Percentiles rank a stretch among this genome's conserved stretches.
phyloP scores from a whole-genome alignment of 2,113 vertebrate species.

The Dunckerocampus dactyliophorus region DNA sequence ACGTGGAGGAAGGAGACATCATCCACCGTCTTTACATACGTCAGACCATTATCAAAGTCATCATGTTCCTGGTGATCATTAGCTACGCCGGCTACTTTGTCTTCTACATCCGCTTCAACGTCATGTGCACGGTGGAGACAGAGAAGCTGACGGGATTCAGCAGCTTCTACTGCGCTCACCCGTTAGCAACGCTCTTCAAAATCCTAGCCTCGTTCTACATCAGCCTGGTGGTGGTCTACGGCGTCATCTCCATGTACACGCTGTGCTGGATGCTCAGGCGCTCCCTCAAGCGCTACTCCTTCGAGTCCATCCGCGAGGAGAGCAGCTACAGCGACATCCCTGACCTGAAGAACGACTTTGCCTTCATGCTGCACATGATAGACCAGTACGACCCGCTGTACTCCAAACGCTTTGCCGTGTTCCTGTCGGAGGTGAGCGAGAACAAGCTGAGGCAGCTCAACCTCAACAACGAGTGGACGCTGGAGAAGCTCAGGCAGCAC shows the following conservation, averaged over 20 bases:
- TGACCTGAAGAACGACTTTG: slow-evolving; percentile 97
- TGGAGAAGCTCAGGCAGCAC: slow-evolving; percentile 93
- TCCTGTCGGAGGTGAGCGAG: slow-evolving; percentile 95
- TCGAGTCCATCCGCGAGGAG: slow-evolving; percentile 95
- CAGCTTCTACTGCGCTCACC: slow-evolving; percentile 93
- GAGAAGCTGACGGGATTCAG: slow-evolving; percentile 93
- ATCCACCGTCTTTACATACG: slow-evolving; percentile 96
- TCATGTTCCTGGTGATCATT: slow-evolving; percentile 95
- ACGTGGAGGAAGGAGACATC: slow-evolving; percentile 95
- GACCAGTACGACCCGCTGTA: slow-evolving; percentile 98
- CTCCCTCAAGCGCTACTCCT: slow-evolving; percentile 95
- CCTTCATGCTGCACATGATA: slow-evolving; percentile 97
- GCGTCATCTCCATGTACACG: slow-evolving; percentile 94
- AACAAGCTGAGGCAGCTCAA: slow-evolving; percentile 97
- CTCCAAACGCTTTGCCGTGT: slow-evolving; percentile 95
- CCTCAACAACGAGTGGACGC: slow-evolving; percentile 97
- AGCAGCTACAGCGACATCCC: slow-evolving; percentile 99
- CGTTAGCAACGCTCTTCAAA: slow-evolving; percentile 94
- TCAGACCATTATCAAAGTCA: slow-evolving; percentile 97
- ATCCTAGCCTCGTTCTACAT: slow-evolving; percentile 97
- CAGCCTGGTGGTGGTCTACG: slow-evolving; percentile 90
- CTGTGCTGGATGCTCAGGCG: slow-evolving; percentile 96
- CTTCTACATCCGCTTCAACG: slow-evolving; percentile 87
- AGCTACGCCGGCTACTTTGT: slow-evolving; percentile 96
- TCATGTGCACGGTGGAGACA: slow-evolving; percentile 92